Percentiles rank a stretch among this genome's conserved stretches.
Conservation (phyloP, 1,140 invertebrate species). For the Portunus trituberculatus region DNA sequence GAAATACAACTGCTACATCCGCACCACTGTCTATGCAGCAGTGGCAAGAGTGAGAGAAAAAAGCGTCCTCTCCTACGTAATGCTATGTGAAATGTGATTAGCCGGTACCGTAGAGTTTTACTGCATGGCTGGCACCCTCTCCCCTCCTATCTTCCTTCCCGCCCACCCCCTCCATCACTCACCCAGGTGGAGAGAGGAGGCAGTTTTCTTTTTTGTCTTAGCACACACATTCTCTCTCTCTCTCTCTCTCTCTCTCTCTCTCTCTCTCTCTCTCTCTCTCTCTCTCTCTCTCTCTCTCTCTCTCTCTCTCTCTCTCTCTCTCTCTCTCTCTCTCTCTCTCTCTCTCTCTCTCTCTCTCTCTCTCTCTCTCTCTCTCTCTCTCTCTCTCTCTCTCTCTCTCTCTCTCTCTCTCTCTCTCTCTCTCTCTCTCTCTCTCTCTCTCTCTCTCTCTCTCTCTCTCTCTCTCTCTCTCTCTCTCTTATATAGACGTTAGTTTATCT, state of each 20-base stretch:
- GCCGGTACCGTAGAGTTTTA: too few species aligned
- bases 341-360: not conserved
- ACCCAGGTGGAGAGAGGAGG: too few species aligned
- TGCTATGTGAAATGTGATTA: too few species aligned
- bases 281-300: not conserved
- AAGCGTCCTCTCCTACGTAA: too few species aligned
- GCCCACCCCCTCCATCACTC: too few species aligned
- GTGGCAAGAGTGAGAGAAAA: too few species aligned
- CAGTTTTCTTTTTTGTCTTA: too few species aligned
- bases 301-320: constrained; percentile 1
- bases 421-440: not conserved
- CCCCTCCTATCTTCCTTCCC: too few species aligned
- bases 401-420: not conserved
- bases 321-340: not conserved
- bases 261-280: not conserved
- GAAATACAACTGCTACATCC: too few species aligned
- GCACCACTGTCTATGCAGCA: too few species aligned
- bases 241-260: not conserved
- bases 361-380: constrained; percentile 7
- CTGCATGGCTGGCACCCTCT: too few species aligned
- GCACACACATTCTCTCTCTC: not conserved
- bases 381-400: constrained; percentile 12
- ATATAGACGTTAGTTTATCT: not conserved
- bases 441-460: not conserved
- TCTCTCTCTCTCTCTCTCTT: not conserved